A percentile compares a stretch with the other conserved stretches of the same genome.
Evolutionary conservation across 2,888 invertebrate species (phyloP).

Genomic region (Netelia virgata): DNA sequence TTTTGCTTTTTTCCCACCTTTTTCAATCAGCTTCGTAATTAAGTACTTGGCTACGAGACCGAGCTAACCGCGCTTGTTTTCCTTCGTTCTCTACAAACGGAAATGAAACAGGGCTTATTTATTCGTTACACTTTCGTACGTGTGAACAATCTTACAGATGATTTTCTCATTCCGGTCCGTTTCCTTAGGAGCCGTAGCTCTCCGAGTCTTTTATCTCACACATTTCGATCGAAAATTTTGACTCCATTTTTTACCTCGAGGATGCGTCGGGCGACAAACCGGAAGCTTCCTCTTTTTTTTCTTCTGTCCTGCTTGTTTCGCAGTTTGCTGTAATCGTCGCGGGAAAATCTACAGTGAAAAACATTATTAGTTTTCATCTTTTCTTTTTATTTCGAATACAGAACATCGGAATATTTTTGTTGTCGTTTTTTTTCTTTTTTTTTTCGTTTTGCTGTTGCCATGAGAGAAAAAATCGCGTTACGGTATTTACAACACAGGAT

Average conservation of each 20-base stretch:
- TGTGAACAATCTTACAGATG: too few species aligned
- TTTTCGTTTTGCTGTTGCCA: slow-evolving; percentile 1
- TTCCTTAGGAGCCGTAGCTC: not conserved
- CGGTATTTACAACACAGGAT: not conserved
- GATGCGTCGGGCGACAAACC: not conserved
- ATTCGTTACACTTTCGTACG: too few species aligned
- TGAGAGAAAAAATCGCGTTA: not conserved
- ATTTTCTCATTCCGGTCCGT: not conserved
- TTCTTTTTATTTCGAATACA: slow-evolving; percentile 72
- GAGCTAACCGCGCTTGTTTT: not conserved
- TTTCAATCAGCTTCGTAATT: slow-evolving; percentile 30
- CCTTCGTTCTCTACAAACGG: too few species aligned
- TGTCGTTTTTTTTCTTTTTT: slow-evolving; percentile 10
- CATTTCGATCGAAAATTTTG: not conserved
- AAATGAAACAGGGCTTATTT: too few species aligned
- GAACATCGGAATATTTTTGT: slow-evolving; percentile 68
- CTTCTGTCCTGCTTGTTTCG: not conserved
- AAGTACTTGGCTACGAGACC: slow-evolving; percentile 8
- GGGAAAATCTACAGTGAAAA: not conserved
- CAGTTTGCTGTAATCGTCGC: not conserved
- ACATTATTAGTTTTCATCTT: not conserved
- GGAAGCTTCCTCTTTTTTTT: not conserved
- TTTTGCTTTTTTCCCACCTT: not conserved
- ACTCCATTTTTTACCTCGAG: not conserved
- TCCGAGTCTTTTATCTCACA: not conserved